These are phyloP conservation scores for Oreortyx pictus DNA, from an alignment of 2,797 vertebrate species.

Conservation along the genomic window DNA sequence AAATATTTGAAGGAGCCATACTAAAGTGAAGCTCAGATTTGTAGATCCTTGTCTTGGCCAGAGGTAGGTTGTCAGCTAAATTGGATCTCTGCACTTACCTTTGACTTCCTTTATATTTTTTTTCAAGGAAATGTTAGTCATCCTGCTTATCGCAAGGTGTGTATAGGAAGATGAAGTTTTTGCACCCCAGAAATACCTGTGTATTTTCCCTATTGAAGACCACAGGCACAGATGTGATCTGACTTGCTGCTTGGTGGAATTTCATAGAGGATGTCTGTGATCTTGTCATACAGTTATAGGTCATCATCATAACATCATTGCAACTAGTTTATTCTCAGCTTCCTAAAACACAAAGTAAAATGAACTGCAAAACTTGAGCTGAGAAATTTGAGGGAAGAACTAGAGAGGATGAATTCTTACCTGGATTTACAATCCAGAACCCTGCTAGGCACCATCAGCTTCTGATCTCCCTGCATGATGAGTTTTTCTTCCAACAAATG, in stretches of 20 bases:
- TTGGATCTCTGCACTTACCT: accelerated
- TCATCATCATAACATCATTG: not conserved
- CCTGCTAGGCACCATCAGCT: not conserved
- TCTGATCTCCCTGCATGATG: too few relatives aligned
- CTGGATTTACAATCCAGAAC: accelerated
- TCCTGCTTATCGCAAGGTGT: not conserved
- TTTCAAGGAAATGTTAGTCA: not conserved
- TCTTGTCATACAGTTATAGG: not conserved
- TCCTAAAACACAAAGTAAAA: not conserved
- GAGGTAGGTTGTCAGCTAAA: not conserved
- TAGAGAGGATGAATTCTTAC: not conserved
- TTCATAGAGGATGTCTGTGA: not conserved
- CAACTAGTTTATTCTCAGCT: not conserved
- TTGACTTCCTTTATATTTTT: not conserved
- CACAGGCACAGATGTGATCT: not conserved
- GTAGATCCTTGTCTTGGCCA: not conserved
- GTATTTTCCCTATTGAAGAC: not conserved
- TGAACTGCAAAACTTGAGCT: not conserved
- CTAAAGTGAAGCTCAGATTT: not conserved
- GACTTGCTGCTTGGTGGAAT: not conserved
- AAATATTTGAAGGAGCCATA: not conserved
- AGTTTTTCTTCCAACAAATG: not conserved
- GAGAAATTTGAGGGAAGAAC: not conserved
- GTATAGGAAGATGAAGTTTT: not conserved
- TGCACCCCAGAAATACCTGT: not conserved